Evolutionary conservation across 2,113 vertebrate species (phyloP).

Genomic region (Gorilla gorilla): DNA sequence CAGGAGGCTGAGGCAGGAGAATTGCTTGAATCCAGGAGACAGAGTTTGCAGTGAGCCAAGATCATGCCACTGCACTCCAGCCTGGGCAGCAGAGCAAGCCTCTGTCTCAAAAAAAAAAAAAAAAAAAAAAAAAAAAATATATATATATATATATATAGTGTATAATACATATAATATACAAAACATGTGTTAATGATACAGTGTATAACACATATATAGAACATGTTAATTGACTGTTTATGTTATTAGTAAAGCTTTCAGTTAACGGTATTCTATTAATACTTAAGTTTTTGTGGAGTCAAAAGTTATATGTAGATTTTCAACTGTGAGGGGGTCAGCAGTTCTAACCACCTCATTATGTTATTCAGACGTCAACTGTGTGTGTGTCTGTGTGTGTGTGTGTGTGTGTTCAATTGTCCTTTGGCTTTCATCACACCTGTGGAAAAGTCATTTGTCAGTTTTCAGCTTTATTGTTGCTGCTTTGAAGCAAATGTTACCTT

Average conservation of each 20-base stretch:
- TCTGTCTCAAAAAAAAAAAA: too few relatives aligned
- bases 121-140: too few relatives aligned
- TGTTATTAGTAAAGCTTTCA: neutral
- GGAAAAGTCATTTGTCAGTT: neutral
- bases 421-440: neutral
- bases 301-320: neutral
- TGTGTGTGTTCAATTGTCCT: neutral
- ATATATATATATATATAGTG: too few relatives aligned
- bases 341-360: neutral
- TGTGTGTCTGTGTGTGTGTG: neutral
- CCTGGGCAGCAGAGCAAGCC: too few relatives aligned
- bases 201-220: neutral
- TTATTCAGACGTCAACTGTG: neutral
- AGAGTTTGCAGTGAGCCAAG: too few relatives aligned
- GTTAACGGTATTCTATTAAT: neutral
- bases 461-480: neutral
- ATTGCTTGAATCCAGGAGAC: too few relatives aligned
- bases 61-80: too few relatives aligned
- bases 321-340: neutral
- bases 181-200: neutral
- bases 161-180: neutral
- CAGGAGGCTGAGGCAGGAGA: too few relatives aligned
- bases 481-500: neutral
- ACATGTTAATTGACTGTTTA: too few relatives aligned
- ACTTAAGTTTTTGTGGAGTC: neutral